Base-by-base conservation (phyloP, 2,797 vertebrate genomes). In the Acipenser ruthenus region DNA sequence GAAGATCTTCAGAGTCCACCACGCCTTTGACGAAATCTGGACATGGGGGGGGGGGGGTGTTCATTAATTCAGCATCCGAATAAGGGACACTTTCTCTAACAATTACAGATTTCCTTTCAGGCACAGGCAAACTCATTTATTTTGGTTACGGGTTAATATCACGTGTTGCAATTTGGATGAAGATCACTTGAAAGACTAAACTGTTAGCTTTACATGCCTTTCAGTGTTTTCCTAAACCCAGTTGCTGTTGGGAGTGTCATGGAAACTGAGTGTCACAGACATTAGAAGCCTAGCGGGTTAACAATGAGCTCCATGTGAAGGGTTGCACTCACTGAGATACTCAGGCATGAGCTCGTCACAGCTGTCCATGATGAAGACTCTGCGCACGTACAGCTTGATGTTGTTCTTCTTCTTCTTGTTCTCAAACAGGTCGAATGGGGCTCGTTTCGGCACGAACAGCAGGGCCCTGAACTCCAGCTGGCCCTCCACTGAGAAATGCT, bases 331-430 rank as follows among this genome's bases (percentile, higher is more conserved):
- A 92, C 90, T 92, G 63, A 92, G 78, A 11, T 92, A 92, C 3
- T 92, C 90, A 0, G 90, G 90, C 49, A 92, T 92, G 1, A 92
- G 76, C 0, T 97, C 96, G 50, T 99, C 95, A 0, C 96, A 99
- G 83, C 97, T 99, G 78, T 98, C 95, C 96, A 97, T 98, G 78
- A 98, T 98, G 72, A 99, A 97, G 49, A 99, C 95, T 68, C 95
- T 89, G 71, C 94, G 93, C 11, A 99, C 95, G 0, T 98, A 99
- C 58, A 99, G 71, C 78, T 97, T 98, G 51, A 98, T 97, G 49
- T 96, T 96, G 64, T 96, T 96, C 75, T 96, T 96, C 70, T 96
- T 95, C 82, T 95, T 96, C 75, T 92, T 88, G 81, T 95, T 96
- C 59, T 97, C 94, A 68, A 97, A 96, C 1, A 97, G 84, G 71